These are phyloP conservation scores for Aldabrachelys gigantea DNA, from an alignment of 2,113 vertebrate species.

Conservation along the genomic window DNA sequence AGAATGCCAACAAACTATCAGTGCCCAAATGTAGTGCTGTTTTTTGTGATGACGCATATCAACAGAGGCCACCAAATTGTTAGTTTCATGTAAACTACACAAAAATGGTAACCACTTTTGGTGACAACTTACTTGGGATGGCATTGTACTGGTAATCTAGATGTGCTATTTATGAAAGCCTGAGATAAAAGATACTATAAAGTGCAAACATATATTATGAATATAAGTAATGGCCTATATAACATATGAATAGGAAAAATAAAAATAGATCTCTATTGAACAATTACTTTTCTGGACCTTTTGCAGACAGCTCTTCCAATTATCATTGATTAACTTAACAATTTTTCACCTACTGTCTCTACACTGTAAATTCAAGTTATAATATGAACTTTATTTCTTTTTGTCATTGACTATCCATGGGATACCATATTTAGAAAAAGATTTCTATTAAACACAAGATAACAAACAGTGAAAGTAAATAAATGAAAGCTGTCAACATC, in stretches of 20 bases:
- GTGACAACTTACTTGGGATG: not conserved
- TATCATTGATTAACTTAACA: not conserved
- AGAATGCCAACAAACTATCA: not conserved
- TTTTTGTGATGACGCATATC: not conserved
- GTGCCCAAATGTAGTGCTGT: not conserved
- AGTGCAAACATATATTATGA: not conserved
- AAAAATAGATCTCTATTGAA: not conserved
- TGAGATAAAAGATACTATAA: not conserved
- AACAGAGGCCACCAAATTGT: not conserved
- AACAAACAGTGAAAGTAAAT: not conserved
- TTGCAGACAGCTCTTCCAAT: not conserved
- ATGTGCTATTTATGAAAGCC: not conserved
- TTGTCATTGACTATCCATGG: not conserved
- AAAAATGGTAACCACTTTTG: not conserved
- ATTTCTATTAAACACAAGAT: constrained; percentile 1
- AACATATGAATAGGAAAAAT: not conserved
- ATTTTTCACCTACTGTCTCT: not conserved
- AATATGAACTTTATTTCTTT: not conserved
- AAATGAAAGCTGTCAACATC: not conserved
- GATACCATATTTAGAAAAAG: not conserved
- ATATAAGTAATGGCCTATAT: not conserved
- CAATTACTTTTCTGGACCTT: not conserved
- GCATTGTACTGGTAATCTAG: not conserved
- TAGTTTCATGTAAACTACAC: not conserved
- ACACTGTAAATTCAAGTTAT: not conserved